Conservation (phyloP, 2,888 invertebrate genomes). For the Scaptomyza parva region DNA sequence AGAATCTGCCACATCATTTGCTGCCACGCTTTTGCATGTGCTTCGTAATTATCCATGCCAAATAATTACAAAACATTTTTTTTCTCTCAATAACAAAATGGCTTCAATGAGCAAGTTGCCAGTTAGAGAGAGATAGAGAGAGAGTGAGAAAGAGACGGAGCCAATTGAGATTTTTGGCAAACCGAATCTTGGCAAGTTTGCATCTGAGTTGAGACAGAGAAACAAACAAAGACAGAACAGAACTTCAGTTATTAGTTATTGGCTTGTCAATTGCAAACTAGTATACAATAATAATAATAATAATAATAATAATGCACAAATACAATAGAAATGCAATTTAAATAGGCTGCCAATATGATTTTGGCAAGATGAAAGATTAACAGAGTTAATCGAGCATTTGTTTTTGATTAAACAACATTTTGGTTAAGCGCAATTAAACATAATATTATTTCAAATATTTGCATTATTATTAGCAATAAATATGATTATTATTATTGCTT, state of each 20-base stretch:
- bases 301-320: neutral
- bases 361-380: neutral
- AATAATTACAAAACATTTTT: conserved; percentile 75
- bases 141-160: neutral
- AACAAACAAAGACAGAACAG: neutral
- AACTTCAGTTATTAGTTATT: neutral
- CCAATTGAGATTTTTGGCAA: conserved; percentile 32
- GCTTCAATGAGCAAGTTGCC: neutral
- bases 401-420: neutral
- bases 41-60: conserved; percentile 69
- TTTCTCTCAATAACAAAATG: conserved; percentile 40
- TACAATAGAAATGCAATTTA: neutral
- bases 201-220: neutral
- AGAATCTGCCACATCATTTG: conserved; percentile 56
- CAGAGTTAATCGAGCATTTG: neutral
- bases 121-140: neutral
- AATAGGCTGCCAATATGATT: neutral
- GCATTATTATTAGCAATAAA: too few relatives aligned
- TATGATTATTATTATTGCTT: too few relatives aligned
- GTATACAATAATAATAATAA: too few relatives aligned
- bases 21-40: conserved; percentile 45
- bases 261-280: neutral
- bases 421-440: too few relatives aligned
- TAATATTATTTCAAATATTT: too few relatives aligned
- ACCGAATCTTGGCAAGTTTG: neutral